A percentile compares a stretch with the other conserved stretches of the same genome.
These are phyloP conservation scores for Alloscopus bannaensis DNA, from an alignment of 2,888 invertebrate species.

Conservation along the genomic window DNA sequence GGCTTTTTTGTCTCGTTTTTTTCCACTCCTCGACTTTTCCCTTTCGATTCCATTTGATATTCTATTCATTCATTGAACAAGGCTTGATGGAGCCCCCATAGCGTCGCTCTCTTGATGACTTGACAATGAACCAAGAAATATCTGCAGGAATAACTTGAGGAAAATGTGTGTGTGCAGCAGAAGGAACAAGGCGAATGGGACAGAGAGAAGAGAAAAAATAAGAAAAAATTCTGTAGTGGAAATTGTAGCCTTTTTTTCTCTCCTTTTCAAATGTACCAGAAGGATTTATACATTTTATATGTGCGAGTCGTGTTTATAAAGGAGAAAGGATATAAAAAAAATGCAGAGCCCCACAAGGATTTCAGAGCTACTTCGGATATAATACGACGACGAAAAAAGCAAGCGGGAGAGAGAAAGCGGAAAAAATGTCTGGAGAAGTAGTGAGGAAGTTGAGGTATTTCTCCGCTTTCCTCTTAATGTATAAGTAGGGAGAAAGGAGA, in stretches of 20 bases:
- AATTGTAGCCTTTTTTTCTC: slow-evolving; percentile 56
- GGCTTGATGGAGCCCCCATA: slow-evolving; percentile 60
- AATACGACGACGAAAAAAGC: slow-evolving; percentile 16
- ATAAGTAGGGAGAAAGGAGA: too few species aligned
- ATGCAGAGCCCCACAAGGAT: slow-evolving; percentile 32
- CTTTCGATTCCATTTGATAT: slow-evolving; percentile 64
- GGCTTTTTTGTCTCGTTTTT: slow-evolving; percentile 1
- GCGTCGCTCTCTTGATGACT: slow-evolving; percentile 64
- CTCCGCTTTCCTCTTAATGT: too few species aligned
- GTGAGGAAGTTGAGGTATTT: too few species aligned
- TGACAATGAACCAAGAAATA: slow-evolving; percentile 66
- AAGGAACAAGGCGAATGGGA: too few species aligned
- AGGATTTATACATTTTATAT: slow-evolving; percentile 52
- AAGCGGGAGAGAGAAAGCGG: slow-evolving; percentile 22
- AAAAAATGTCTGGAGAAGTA: slow-evolving; percentile 19
- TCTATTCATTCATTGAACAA: slow-evolving; percentile 66
- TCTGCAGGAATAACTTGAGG: slow-evolving; percentile 46
- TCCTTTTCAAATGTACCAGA: slow-evolving; percentile 52
- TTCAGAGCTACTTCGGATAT: slow-evolving; percentile 29
- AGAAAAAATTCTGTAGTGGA: slow-evolving; percentile 30
- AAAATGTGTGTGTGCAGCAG: slow-evolving; percentile 41
- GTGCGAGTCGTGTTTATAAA: neutral
- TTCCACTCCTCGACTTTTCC: slow-evolving; percentile 60
- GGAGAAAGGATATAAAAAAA: slow-evolving; percentile 37
- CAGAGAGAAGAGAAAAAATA: too few species aligned